phyloP scores from a whole-genome alignment of 2,888 invertebrate genomes.

The Tetranychus piercei region DNA sequence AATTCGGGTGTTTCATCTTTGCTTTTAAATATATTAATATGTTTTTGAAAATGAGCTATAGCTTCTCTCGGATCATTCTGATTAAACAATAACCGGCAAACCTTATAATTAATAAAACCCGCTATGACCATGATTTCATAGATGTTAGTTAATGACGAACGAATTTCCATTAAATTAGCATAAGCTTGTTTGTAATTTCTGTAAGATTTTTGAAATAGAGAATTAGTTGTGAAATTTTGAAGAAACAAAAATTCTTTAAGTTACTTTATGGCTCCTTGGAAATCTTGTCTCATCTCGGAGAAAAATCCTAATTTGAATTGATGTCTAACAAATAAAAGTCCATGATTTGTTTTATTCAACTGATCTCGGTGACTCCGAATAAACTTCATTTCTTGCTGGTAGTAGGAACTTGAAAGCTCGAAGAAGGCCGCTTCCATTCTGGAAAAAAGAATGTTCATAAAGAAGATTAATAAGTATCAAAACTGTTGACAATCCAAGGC shows the following conservation, averaged over 20 bases:
- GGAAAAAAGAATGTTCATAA: constrained; percentile 27
- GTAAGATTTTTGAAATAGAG: constrained; percentile 20
- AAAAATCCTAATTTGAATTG: constrained; percentile 92
- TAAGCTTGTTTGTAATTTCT: constrained; percentile 58
- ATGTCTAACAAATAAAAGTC: constrained; percentile 77
- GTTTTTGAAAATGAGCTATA: constrained; percentile 76
- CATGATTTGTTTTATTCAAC: constrained; percentile 70
- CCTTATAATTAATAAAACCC: constrained; percentile 83
- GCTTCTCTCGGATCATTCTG: constrained; percentile 79
- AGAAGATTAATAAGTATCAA: neutral
- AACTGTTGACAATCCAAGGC: neutral
- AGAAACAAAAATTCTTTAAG: constrained; percentile 11
- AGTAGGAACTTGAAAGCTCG: constrained; percentile 79
- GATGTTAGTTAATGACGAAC: constrained; percentile 71
- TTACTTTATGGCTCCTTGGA: constrained; percentile 53
- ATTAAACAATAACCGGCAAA: constrained; percentile 73
- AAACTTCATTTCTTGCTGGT: constrained; percentile 65
- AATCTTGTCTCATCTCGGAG: constrained; percentile 78
- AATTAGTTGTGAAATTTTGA: neutral
- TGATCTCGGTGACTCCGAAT: constrained; percentile 75
- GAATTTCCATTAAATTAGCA: constrained; percentile 65
- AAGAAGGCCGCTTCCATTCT: constrained; percentile 81
- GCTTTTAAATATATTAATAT: constrained; percentile 66
- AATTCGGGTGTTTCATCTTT: constrained; percentile 58
- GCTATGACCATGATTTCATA: constrained; percentile 86